phyloP scores from a whole-genome alignment of 2,888 invertebrate genomes.

The Sthenelais limicola region DNA sequence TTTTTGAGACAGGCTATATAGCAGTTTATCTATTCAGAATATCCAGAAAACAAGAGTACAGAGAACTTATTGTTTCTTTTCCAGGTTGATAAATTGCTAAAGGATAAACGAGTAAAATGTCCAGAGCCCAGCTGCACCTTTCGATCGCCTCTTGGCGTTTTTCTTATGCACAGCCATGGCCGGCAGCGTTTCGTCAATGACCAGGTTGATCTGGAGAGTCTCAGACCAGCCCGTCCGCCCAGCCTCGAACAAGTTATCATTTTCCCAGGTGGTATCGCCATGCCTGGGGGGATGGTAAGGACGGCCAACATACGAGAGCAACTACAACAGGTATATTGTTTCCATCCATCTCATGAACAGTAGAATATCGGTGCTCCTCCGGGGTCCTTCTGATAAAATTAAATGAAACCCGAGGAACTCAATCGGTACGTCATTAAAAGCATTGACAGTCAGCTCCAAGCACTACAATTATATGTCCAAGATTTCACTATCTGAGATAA shows the following conservation, averaged over 20 bases:
- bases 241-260: conserved; percentile 28
- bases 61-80: too few relatives aligned
- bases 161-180: conserved; percentile 53
- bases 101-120: conserved; percentile 62
- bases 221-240: conserved; percentile 41
- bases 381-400: too few relatives aligned
- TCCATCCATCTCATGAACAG: too few relatives aligned
- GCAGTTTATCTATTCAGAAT: too few relatives aligned
- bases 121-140: conserved; percentile 55
- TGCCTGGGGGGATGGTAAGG: conserved; percentile 15
- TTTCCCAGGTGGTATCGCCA: conserved; percentile 27
- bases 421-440: too few relatives aligned
- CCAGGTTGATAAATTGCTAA: conserved; percentile 40
- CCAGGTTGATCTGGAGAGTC: conserved; percentile 50
- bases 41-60: background rate
- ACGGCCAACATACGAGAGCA: conserved; percentile 40
- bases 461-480: too few relatives aligned
- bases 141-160: conserved; percentile 43
- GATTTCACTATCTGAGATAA: too few relatives aligned
- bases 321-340: conserved; percentile 45
- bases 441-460: too few relatives aligned
- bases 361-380: too few relatives aligned
- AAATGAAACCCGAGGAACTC: too few relatives aligned
- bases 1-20: too few relatives aligned
- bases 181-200: conserved; percentile 32